These are phyloP conservation scores for Scophthalmus maximus DNA, from an alignment of 2,113 vertebrate genomes.

Conservation along the genomic window DNA sequence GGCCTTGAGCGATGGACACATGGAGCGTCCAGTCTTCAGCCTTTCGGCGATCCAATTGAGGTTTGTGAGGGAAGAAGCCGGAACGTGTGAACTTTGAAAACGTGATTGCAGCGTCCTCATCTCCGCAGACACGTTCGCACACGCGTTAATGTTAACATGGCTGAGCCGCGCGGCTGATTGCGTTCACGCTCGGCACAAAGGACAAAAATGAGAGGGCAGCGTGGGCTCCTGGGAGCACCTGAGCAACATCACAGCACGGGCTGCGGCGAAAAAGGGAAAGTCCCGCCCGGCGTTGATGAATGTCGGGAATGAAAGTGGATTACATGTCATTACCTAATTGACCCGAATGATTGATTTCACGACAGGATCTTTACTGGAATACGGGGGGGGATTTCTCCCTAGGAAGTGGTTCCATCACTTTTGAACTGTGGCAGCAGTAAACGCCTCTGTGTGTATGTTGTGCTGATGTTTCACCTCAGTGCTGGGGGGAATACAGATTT, in stretches of 20 bases:
- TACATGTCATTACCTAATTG: conserved; percentile 44
- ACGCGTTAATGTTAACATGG: not conserved
- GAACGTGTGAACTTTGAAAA: not conserved
- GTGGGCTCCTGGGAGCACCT: conserved; percentile 15
- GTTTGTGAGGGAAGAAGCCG: not conserved
- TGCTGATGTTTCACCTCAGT: conserved; percentile 6
- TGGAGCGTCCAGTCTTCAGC: not conserved
- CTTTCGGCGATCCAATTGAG: not conserved
- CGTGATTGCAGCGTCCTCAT: not conserved
- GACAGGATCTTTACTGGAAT: conserved; percentile 23
- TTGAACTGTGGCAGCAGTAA: conserved; percentile 1
- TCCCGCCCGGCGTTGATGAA: conserved; percentile 42
- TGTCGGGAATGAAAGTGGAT: conserved; percentile 26
- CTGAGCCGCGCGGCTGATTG: not conserved
- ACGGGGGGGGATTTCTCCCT: conserved; percentile 9
- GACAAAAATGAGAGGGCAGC: conserved; percentile 40
- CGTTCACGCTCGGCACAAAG: conserved; percentile 6
- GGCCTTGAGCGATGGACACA: conserved; percentile 7
- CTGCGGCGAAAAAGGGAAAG: conserved; percentile 43
- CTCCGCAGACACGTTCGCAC: not conserved
- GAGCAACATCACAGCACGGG: conserved; percentile 31
- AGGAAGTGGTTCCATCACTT: not conserved
- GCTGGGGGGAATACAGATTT: not conserved
- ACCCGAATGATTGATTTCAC: conserved; percentile 32
- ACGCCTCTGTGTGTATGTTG: not conserved